Base-by-base conservation (phyloP, 2,888 invertebrate genomes). In the Yponomeuta malinellus region DNA sequence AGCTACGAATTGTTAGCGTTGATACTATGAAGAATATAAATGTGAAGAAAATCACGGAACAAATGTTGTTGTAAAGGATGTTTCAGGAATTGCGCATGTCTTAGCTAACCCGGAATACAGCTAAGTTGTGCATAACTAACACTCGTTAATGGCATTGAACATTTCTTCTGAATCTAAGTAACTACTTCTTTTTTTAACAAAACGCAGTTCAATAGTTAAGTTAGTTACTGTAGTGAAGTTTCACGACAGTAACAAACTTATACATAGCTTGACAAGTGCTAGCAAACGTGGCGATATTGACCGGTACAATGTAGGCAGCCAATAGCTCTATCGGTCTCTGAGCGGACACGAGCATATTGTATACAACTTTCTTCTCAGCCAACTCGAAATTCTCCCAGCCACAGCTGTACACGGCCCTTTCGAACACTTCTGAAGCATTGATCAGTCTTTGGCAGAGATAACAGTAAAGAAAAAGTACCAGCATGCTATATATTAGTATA, bases 261-360 rank as follows among this genome's bases (percentile, higher is more conserved):
- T 65, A 70, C 70, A 70, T 48, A 10, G 10, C 48, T 48, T 70
- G 70, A 23, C 64, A 65, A 10, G 70, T 70, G 29, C 43, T 43
- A 43, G 70, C 70, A 64, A 70, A 70, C 12, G 70, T 70, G 15
- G 64, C 64, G 23, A 65, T 65, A 64, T 70, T 70, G 5, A 70
- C 64, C 1, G 70, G 70, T 4, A 70, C 23, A 23, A 70, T 70
- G 63, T 70, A 31, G 10, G 70, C 70, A 3, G 70, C 70, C 43
- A 70, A 23, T 2, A 70, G 8, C 52, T 48, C 37, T 29, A 70
- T 64, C n/a, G 64, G 64, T 43, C 48, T 23, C 48, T 70, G 70
- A 31, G 70, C 70, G 15, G 31, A 33, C 31, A 64, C 10, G 4
- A 70, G 43, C 70, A 70, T 65, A 12, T 37, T 37, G 15, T 43